Evolutionary conservation across 1,140 invertebrate species (phyloP).

Genomic region (Augochlora pura): DNA sequence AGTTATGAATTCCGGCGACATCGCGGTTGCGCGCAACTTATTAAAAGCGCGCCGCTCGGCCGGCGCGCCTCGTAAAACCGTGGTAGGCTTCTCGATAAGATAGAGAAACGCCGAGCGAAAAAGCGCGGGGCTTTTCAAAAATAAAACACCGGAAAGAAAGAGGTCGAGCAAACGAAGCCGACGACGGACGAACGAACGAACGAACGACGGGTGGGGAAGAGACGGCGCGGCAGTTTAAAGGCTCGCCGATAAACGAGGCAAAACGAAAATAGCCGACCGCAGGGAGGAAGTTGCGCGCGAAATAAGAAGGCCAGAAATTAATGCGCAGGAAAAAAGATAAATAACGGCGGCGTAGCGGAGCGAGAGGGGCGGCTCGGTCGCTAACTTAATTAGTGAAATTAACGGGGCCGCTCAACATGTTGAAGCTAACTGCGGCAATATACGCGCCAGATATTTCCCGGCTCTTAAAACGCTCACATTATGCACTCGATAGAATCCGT

Average conservation of each 20-base stretch:
- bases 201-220: background rate
- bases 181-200: background rate
- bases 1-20: slow-evolving; percentile 32
- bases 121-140: slow-evolving; percentile 23
- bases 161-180: too few relatives aligned
- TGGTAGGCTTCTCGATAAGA: background rate
- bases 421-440: slow-evolving; percentile 67
- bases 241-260: slow-evolving; percentile 4
- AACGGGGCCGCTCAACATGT: slow-evolving; percentile 72
- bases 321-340: slow-evolving; percentile 61
- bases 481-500: slow-evolving; percentile 58
- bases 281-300: slow-evolving; percentile 46
- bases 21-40: background rate
- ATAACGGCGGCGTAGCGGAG: slow-evolving; percentile 59
- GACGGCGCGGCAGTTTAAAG: slow-evolving; percentile 11
- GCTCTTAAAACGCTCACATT: slow-evolving; percentile 65
- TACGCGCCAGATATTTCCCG: slow-evolving; percentile 56
- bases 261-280: slow-evolving; percentile 33
- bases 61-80: background rate
- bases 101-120: background rate
- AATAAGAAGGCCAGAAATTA: slow-evolving; percentile 54
- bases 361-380: slow-evolving; percentile 56
- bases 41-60: background rate
- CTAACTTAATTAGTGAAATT: slow-evolving; percentile 80
- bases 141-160: slow-evolving; percentile 12